These are phyloP conservation scores for Eumaeus atala DNA, from an alignment of 1,140 invertebrate species.

Conservation along the genomic window DNA sequence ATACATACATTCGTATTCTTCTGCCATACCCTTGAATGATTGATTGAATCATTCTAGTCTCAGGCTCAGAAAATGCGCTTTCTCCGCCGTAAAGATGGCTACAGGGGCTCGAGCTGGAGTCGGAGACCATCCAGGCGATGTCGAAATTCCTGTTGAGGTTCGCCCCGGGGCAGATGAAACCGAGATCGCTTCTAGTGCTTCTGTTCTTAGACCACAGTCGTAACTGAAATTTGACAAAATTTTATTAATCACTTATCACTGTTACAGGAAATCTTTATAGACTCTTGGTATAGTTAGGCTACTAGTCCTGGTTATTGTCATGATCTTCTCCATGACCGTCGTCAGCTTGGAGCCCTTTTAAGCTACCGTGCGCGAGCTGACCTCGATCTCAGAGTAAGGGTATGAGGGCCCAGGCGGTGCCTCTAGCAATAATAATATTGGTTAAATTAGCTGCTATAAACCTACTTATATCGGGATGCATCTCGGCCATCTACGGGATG, in stretches of 20 bases:
- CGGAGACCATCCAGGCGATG: constrained; percentile 42
- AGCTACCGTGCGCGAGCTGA: too few species aligned
- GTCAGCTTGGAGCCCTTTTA: too few species aligned
- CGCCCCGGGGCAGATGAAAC: constrained; percentile 49
- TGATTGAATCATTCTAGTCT: constrained; percentile 32
- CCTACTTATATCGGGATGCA: too few species aligned
- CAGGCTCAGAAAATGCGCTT: constrained; percentile 45
- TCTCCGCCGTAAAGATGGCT: constrained; percentile 45
- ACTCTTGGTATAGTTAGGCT: too few species aligned
- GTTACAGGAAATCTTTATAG: too few species aligned
- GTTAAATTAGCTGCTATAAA: too few species aligned
- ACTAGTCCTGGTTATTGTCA: too few species aligned
- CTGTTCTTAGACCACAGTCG: constrained; percentile 46
- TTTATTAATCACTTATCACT: neutral
- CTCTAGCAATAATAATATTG: too few species aligned
- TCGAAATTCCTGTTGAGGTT: constrained; percentile 57
- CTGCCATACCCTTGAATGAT: constrained; percentile 32
- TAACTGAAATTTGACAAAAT: constrained; percentile 37
- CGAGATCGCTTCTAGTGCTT: constrained; percentile 38
- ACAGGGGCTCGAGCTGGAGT: constrained; percentile 52
- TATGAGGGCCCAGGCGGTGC: too few species aligned
- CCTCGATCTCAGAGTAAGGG: too few species aligned
- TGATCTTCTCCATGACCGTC: too few species aligned
- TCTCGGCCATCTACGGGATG: too few species aligned
- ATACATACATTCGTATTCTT: constrained; percentile 40